Base-by-base conservation (phyloP, 2,888 invertebrate genomes). In the Melikaiella ostensackeni region DNA sequence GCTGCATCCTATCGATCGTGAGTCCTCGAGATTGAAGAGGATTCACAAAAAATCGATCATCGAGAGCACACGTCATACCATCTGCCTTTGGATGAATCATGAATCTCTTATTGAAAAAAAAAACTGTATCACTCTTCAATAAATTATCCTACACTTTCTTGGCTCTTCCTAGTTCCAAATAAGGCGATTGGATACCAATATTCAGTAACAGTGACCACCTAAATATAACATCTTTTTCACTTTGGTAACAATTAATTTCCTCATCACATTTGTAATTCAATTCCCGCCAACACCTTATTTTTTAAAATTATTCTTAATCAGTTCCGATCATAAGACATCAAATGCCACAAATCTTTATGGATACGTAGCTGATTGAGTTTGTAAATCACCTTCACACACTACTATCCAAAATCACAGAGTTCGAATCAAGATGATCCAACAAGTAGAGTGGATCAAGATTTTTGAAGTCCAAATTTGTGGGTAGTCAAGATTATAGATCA, bases 1-100 rank as follows among this genome's bases (percentile, higher is more conserved):
- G 88, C 86, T 86, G 86, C 66, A 73, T 70, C 61, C 59, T 73
- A 62, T 73, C 70, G 50, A 70, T 70, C 50, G 70, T 50, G 19
- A 50, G 50, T 50, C 27, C 70, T 30, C 50, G 70, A 70, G 70
- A 70, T 46, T 70, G n/a, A 11, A 70, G 70, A 70, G 13, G 27
- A 50, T 70, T 70, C 9, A 70, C 27, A 50, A 70, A 70, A 50
- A 70, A 70, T 50, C 70, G 33, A 70, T 50, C 50, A 46, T 50
- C 50, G 30, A 70, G n/a, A n/a, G 70, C 50, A 50, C 70, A 70
- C 30, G 70, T 70, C 50, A 30, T 30, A 70, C 50, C 70, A 50
- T 50, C 70, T 50, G 50, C 33, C 27, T 70, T 70, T 50, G 27
- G 70, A 30, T 70, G 70, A 50, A 70, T 70, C 70, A 70, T 70